Conservation (phyloP, 2,888 invertebrate genomes). For the Drosophila rubida region DNA sequence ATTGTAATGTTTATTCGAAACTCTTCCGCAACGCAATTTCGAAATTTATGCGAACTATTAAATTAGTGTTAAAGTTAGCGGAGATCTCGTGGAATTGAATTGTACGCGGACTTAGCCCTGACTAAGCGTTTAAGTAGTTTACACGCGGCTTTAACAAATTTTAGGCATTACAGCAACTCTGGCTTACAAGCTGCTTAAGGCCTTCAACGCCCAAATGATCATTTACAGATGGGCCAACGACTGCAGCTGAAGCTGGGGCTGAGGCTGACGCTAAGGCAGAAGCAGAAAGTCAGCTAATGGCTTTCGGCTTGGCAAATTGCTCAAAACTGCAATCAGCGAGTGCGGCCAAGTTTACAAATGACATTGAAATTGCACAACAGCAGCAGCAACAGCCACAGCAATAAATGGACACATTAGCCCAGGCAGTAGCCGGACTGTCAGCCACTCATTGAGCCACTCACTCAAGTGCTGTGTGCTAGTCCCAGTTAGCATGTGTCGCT, state of each 20-base stretch:
- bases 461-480: conserved; percentile 16
- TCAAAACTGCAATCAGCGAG: conserved; percentile 51
- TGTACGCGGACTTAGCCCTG: conserved; percentile 1
- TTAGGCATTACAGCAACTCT: conserved; percentile 11
- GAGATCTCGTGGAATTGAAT: not conserved
- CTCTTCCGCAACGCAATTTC: conserved; percentile 4
- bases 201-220: conserved; percentile 15
- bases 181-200: conserved; percentile 13
- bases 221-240: conserved; percentile 1
- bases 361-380: conserved; percentile 66
- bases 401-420: conserved; percentile 55
- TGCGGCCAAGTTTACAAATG: conserved; percentile 48
- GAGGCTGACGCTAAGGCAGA: not conserved
- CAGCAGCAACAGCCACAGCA: conserved; percentile 22
- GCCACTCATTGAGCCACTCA: conserved; percentile 39
- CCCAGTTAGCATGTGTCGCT: conserved; percentile 30
- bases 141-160: conserved; percentile 1
- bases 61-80: conserved; percentile 2
- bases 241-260: not conserved
- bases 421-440: conserved; percentile 40
- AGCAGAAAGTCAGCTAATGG: conserved; percentile 29
- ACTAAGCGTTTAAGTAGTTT: conserved; percentile 8
- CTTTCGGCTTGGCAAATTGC: conserved; percentile 37
- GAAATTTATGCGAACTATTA: not conserved
- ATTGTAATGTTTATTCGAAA: not conserved